Percentiles rank a stretch among this genome's conserved stretches.
These are phyloP conservation scores for Cyrtorhinus lividipennis DNA, from an alignment of 1,140 invertebrate genomes.

Conservation along the genomic window DNA sequence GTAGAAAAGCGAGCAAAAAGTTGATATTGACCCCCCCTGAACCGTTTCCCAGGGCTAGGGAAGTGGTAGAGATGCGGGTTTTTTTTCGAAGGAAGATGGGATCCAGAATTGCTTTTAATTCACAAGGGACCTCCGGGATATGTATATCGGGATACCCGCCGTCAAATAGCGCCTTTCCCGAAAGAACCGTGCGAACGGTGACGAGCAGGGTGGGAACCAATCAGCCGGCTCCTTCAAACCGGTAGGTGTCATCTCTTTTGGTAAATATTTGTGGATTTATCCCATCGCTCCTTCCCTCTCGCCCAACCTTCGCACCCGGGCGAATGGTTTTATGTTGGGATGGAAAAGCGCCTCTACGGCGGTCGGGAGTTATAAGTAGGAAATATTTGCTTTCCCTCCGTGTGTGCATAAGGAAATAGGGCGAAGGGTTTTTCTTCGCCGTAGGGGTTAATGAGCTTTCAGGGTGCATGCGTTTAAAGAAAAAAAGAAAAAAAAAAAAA, in stretches of 20 bases:
- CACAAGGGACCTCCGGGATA: neutral
- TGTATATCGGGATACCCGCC: neutral
- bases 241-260: neutral
- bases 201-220: neutral
- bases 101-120: neutral
- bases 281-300: neutral
- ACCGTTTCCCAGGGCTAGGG: too few relatives aligned
- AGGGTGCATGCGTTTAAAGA: too few relatives aligned
- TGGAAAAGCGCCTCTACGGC: neutral
- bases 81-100: too few relatives aligned
- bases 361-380: neutral
- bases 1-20: too few relatives aligned
- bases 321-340: neutral
- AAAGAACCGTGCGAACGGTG: neutral
- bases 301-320: neutral
- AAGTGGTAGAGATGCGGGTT: too few relatives aligned
- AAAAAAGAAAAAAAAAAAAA: too few relatives aligned
- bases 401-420: neutral
- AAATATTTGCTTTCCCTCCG: neutral
- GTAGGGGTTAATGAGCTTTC: neutral
- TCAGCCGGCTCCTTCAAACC: neutral
- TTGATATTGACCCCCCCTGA: too few relatives aligned
- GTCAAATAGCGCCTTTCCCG: neutral
- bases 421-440: neutral
- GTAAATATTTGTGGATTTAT: neutral